Conservation (phyloP, 2,888 invertebrate species). For the Dicranocentrus wangi region DNA sequence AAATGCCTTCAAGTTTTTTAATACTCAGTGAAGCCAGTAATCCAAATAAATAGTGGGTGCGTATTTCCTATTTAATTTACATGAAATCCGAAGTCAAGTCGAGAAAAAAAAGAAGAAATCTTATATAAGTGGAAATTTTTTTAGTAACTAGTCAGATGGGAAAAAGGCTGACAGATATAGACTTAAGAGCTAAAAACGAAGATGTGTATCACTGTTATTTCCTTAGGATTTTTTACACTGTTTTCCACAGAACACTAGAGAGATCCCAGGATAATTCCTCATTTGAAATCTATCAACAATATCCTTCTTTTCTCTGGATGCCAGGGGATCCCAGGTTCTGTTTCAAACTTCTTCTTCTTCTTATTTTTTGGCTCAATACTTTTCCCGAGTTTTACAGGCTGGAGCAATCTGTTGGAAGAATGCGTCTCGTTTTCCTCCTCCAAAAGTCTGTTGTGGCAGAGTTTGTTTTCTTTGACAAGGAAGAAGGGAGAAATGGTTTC, state of each 20-base stretch:
- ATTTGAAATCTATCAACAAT: slow-evolving; percentile 51
- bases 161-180: neutral
- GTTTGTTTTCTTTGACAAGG: slow-evolving; percentile 66
- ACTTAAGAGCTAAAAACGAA: slow-evolving; percentile 17
- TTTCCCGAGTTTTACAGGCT: slow-evolving; percentile 23
- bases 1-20: slow-evolving; percentile 52
- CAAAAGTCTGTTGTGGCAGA: slow-evolving; percentile 57
- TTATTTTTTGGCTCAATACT: too few species aligned
- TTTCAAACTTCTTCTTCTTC: too few species aligned
- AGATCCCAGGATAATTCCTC: slow-evolving; percentile 44
- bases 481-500: slow-evolving; percentile 49
- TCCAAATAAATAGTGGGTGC: slow-evolving; percentile 62
- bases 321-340: too few species aligned
- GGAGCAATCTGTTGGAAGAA: slow-evolving; percentile 56
- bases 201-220: too few species aligned
- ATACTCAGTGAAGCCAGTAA: slow-evolving; percentile 60
- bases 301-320: slow-evolving; percentile 17
- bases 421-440: slow-evolving; percentile 17
- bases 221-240: too few species aligned
- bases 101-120: neutral
- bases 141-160: neutral
- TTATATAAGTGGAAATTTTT: neutral
- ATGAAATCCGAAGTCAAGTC: neutral
- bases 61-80: slow-evolving; percentile 51
- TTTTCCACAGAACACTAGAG: neutral